Conservation (phyloP, 1,140 invertebrate species). For the Lethrus apterus region DNA sequence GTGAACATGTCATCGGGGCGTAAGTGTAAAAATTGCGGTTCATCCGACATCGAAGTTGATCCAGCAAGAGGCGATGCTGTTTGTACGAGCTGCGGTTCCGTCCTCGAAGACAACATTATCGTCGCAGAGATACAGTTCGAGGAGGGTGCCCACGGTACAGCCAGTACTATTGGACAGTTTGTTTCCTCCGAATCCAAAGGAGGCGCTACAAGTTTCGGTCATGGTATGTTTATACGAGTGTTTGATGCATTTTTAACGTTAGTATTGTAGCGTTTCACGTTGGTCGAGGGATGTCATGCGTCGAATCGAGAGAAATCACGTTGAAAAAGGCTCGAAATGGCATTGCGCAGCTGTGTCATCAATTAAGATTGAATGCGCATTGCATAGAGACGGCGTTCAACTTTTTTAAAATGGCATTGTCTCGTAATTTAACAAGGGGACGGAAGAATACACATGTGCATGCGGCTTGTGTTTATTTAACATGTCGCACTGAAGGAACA, state of each 20-base stretch:
- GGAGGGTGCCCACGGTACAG: slow-evolving; percentile 82
- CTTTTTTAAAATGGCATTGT: slow-evolving; percentile 96
- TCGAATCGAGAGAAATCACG: slow-evolving; percentile 86
- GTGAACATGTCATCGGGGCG: slow-evolving; percentile 45
- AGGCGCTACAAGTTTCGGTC: slow-evolving; percentile 66
- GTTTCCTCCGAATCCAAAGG: slow-evolving; percentile 82
- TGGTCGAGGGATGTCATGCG: slow-evolving; percentile 52
- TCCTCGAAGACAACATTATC: slow-evolving; percentile 92
- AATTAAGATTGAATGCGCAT: slow-evolving; percentile 78
- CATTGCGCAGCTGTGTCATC: slow-evolving; percentile 70
- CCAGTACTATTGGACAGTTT: slow-evolving; percentile 85
- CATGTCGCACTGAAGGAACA: slow-evolving; percentile 89
- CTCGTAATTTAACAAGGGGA: slow-evolving; percentile 80
- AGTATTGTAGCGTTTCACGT: slow-evolving; percentile 60
- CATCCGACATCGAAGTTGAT: slow-evolving; percentile 90
- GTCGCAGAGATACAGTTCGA: slow-evolving; percentile 95
- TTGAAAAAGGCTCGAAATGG: slow-evolving; percentile 78
- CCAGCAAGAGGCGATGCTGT: slow-evolving; percentile 88
- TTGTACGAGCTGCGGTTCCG: slow-evolving; percentile 92
- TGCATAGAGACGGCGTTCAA: slow-evolving; percentile 89
- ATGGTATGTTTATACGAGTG: slow-evolving; percentile 43
- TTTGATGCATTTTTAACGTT: background rate
- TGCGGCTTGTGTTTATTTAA: slow-evolving; percentile 96
- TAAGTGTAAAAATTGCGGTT: slow-evolving; percentile 88
- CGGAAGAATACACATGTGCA: slow-evolving; percentile 85